A percentile compares a stretch with the other conserved stretches of the same genome.
Evolutionary conservation across 1,140 invertebrate genomes (phyloP).

Genomic region (Saccostrea glomerata): DNA sequence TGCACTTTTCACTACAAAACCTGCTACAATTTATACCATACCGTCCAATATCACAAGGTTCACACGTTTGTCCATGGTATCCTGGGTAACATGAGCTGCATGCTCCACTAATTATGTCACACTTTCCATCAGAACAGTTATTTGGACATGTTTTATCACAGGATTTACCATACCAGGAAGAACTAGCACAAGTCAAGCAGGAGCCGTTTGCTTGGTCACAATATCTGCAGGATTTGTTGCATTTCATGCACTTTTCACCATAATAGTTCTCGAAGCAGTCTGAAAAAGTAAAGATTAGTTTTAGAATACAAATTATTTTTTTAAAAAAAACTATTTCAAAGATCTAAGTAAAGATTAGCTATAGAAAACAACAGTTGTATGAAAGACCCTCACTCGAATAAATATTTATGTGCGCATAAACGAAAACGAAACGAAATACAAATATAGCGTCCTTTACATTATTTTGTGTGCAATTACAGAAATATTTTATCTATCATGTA

Average conservation of each 20-base stretch:
- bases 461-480: too few species aligned
- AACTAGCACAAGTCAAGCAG: background rate
- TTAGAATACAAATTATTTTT: too few species aligned
- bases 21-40: background rate
- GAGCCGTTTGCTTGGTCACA: background rate
- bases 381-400: too few species aligned
- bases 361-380: too few species aligned
- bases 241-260: background rate
- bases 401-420: too few species aligned
- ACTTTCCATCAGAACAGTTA: background rate
- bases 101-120: background rate
- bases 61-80: background rate
- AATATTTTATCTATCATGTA: too few species aligned
- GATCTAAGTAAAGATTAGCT: too few species aligned
- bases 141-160: background rate
- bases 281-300: too few species aligned
- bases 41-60: background rate
- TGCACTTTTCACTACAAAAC: background rate
- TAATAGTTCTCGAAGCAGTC: background rate
- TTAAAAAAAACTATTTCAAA: too few species aligned
- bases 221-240: background rate
- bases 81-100: background rate
- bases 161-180: background rate
- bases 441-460: too few species aligned
- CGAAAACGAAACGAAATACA: too few species aligned